These are phyloP conservation scores for Emmelina monodactyla DNA, from an alignment of 2,888 invertebrate genomes.

Conservation along the genomic window DNA sequence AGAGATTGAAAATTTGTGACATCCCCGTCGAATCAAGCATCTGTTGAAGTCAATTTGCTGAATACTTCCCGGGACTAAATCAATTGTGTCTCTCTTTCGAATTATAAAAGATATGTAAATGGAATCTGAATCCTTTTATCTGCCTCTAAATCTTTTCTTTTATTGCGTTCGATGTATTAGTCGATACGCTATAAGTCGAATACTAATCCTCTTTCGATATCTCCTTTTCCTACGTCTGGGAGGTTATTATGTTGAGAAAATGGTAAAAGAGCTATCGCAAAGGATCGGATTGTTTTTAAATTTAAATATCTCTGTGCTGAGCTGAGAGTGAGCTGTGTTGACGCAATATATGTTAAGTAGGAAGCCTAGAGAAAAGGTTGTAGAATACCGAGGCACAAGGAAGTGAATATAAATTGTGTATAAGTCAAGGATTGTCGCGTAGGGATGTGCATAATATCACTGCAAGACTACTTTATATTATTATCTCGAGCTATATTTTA, in stretches of 20 bases:
- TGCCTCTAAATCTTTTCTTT: too few species aligned
- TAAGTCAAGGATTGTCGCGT: slow-evolving; percentile 42
- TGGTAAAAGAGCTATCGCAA: slow-evolving; percentile 18
- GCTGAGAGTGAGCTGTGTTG: slow-evolving; percentile 19
- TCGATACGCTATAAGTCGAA: too few species aligned
- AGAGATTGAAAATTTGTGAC: slow-evolving; percentile 39
- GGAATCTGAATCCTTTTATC: too few species aligned
- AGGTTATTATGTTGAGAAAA: slow-evolving; percentile 8
- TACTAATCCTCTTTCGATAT: too few species aligned
- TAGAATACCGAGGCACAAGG: slow-evolving; percentile 32
- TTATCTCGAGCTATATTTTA: not conserved
- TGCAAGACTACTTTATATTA: not conserved
- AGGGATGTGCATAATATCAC: slow-evolving; percentile 16
- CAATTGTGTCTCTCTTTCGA: slow-evolving; percentile 3
- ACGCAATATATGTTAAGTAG: slow-evolving; percentile 28
- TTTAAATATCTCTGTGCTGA: slow-evolving; percentile 25
- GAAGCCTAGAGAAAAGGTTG: slow-evolving; percentile 34
- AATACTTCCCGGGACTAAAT: slow-evolving; percentile 7
- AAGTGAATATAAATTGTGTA: slow-evolving; percentile 53
- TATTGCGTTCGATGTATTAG: too few species aligned
- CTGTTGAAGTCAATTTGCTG: slow-evolving; percentile 1
- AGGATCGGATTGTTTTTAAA: slow-evolving; percentile 25
- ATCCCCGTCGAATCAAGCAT: slow-evolving; percentile 17
- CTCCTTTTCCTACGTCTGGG: too few species aligned
- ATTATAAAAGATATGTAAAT: slow-evolving; percentile 1